Conservation (phyloP, 2,888 invertebrate species). For the Sceliomorpha sp. region DNA sequence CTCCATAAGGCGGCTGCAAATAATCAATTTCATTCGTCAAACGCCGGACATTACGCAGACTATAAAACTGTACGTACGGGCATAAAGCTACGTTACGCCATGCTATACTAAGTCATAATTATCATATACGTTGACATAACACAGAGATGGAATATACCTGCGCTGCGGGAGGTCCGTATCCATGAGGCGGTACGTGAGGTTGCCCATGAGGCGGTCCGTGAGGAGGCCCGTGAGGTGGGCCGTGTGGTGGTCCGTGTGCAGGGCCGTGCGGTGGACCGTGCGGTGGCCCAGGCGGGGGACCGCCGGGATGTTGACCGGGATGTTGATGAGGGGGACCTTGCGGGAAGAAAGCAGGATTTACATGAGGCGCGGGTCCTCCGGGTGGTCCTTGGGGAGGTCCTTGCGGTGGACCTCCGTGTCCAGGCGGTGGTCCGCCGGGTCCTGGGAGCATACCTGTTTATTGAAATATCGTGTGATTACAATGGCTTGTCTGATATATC, state of each 20-base stretch:
- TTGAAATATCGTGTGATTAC: not conserved
- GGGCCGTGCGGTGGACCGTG: slow-evolving; percentile 86
- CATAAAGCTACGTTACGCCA: too few species aligned
- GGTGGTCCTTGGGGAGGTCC: slow-evolving; percentile 82
- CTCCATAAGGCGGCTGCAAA: slow-evolving; percentile 83
- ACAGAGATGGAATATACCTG: slow-evolving; percentile 71
- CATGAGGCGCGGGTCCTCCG: slow-evolving; percentile 93
- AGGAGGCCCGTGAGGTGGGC: slow-evolving; percentile 86
- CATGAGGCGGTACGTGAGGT: slow-evolving; percentile 81
- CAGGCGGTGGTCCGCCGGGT: slow-evolving; percentile 81
- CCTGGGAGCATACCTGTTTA: slow-evolving; percentile 71
- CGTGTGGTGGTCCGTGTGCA: slow-evolving; percentile 85
- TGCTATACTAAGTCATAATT: too few species aligned
- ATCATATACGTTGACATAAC: too few species aligned
- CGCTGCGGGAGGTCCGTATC: slow-evolving; percentile 82
- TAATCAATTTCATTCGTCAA: too few species aligned
- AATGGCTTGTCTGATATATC: too few species aligned
- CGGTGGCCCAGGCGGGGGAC: slow-evolving; percentile 83
- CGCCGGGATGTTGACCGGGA: slow-evolving; percentile 82
- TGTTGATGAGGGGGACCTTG: slow-evolving; percentile 85
- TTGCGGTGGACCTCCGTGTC: slow-evolving; percentile 82
- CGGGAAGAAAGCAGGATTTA: slow-evolving; percentile 98
- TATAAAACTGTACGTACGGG: too few species aligned
- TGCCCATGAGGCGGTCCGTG: slow-evolving; percentile 85
- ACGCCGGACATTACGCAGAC: too few species aligned